These are phyloP conservation scores for Conus canariensis DNA, from an alignment of 2,888 invertebrate species.

Conservation along the genomic window DNA sequence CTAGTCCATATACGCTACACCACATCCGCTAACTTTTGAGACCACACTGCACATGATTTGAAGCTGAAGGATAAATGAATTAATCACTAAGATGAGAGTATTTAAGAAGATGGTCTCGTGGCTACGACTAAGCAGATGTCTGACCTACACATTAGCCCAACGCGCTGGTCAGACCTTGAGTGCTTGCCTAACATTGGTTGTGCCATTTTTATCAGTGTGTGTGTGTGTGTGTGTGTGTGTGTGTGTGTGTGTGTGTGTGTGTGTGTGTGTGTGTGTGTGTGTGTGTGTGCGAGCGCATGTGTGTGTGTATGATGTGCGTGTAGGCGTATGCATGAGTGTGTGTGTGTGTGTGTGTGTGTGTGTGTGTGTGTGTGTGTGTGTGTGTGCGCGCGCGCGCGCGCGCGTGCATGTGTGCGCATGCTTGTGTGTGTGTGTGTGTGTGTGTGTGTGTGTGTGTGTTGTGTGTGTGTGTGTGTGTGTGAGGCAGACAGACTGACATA, in stretches of 20 bases:
- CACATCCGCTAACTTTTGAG: too few relatives aligned
- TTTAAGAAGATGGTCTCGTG: too few relatives aligned
- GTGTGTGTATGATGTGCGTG: not conserved
- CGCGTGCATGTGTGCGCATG: not conserved
- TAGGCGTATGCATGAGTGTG: not conserved
- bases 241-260: not conserved
- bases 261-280: not conserved
- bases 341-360: not conserved
- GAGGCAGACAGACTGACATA: not conserved
- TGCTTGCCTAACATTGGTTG: too few relatives aligned
- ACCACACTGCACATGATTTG: too few relatives aligned
- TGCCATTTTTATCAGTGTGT: not conserved
- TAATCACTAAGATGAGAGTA: too few relatives aligned
- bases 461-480: not conserved
- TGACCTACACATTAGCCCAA: too few relatives aligned
- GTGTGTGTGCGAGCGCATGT: not conserved
- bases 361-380: conserved; percentile 1
- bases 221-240: not conserved
- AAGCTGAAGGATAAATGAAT: too few relatives aligned
- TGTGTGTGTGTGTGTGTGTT: not conserved
- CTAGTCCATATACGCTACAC: too few relatives aligned
- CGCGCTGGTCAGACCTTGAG: too few relatives aligned
- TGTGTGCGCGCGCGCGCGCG: not conserved
- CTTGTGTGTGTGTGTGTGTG: not conserved
- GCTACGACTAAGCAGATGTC: too few relatives aligned